A percentile compares a stretch with the other conserved stretches of the same genome.
Conservation (phyloP, 2,888 invertebrate genomes). For the Dichetophora obliterata region DNA sequence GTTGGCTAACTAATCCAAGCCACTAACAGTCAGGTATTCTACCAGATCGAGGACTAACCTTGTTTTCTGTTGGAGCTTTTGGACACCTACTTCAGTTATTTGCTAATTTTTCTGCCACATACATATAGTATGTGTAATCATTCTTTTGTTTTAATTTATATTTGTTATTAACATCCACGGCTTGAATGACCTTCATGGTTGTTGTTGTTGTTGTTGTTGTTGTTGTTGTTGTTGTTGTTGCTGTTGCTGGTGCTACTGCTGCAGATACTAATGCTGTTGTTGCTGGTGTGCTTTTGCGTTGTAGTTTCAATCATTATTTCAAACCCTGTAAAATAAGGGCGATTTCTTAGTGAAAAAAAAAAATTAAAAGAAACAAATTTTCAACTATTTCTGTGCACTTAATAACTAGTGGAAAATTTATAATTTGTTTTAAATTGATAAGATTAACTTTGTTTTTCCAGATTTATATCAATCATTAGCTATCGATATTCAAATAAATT, state of each 20-base stretch:
- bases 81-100: neutral
- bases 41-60: neutral
- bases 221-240: neutral
- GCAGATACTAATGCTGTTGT: neutral
- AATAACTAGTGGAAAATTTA: no score
- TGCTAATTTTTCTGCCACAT: neutral
- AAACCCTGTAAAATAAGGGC: no score
- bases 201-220: neutral
- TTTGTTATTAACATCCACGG: neutral
- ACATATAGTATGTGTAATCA: neutral
- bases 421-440: no score
- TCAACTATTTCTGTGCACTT: no score
- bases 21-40: neutral
- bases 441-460: no score
- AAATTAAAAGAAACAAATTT: no score
- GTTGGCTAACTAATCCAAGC: neutral
- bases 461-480: no score
- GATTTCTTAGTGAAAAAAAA: no score
- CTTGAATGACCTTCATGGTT: neutral
- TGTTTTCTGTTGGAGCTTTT: neutral
- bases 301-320: neutral
- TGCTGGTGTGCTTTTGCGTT: neutral
- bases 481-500: no score
- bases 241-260: no score
- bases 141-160: neutral